A percentile compares a stretch with the other conserved stretches of the same genome.
These are phyloP conservation scores for Scarus forsteni DNA, from an alignment of 2,797 vertebrate species.

Conservation along the genomic window DNA sequence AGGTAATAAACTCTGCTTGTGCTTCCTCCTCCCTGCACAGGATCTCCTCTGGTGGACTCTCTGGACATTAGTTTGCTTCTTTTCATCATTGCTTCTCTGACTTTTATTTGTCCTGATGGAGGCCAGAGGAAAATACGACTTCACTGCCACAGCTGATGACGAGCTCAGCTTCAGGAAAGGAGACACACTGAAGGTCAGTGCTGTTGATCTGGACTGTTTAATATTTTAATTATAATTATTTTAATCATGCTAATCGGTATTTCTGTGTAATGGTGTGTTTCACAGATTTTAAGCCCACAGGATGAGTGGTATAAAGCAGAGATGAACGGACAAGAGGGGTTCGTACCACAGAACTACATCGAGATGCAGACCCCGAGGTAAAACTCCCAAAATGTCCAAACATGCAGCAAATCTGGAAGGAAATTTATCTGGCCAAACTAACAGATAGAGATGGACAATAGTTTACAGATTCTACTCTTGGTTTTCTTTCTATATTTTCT, in stretches of 20 bases:
- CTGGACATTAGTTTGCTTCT: neutral
- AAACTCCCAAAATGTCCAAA: conserved; percentile 44
- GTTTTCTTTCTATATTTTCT: no score
- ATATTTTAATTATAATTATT: neutral
- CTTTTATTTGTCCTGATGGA: conserved; percentile 86
- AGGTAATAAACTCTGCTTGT: neutral
- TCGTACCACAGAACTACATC: conserved; percentile 93
- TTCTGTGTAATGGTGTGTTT: neutral
- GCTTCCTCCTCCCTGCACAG: conserved; percentile 14
- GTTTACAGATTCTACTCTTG: no score
- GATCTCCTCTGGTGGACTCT: neutral
- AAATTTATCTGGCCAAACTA: neutral
- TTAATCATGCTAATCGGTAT: no score
- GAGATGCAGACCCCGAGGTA: conserved; percentile 87
- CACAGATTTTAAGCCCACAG: conserved; percentile 87
- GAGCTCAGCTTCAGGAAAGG: conserved; percentile 93
- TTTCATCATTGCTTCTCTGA: neutral
- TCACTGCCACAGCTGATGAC: conserved; percentile 87
- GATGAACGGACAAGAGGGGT: conserved; percentile 90
- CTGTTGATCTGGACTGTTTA: neutral
- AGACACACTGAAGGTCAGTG: conserved; percentile 90
- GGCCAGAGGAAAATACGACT: conserved; percentile 91
- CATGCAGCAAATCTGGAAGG: neutral
- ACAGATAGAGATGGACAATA: no score
- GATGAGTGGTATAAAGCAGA: conserved; percentile 95